Evolutionary conservation across 2,888 invertebrate genomes (phyloP), one percentile per base, ranked within the genome.

Genomic region (Scelioninae gen. 1): DNA sequence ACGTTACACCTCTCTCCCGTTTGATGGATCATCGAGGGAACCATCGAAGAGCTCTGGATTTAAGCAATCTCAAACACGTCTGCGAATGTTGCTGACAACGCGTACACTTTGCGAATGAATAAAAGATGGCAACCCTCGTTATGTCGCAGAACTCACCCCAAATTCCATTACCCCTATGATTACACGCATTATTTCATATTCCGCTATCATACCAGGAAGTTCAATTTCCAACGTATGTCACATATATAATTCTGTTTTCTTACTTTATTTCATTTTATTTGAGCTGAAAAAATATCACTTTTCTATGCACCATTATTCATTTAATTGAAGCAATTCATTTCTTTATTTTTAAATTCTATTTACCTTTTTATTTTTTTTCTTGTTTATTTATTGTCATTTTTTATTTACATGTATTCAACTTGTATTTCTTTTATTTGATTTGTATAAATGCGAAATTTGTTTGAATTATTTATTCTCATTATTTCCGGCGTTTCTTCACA

Each of bases 51-150:
- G 45, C 53, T 29, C 49, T 51, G 65, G 65, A 71, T 78, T 71
- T 51, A 51, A 78, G 71, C 71, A 78, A 71, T 69, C 82, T 78
- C 78, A 75, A 83, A 78, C 78, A 63, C 68, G 72, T 74, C 72
- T 58, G 53, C 68, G 62, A 71, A 68, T 74, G 77, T 68, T 72
- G 68, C 77, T 78, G 82, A 74, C 63, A 45, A 72, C 55, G 63
- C 68, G 63, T 34, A 66, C 55, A 51, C 74, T 74, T 56, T 65
- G 81, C 79, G 84, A 79, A 86, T 84, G 84, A 86, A 86, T 86
- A 86, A 85, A 86, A 85, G 85, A 85, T 85, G 58, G 63, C 74
- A 72, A 69, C 63, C 51, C 79, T 77, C 75, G 71, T 60, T 72
- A 72, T 38, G 16, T 34, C 68, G 34, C 60, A 51, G 68, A 60